Base-by-base conservation (phyloP, 2,113 vertebrate species). In the Leucopsar rothschildi region DNA sequence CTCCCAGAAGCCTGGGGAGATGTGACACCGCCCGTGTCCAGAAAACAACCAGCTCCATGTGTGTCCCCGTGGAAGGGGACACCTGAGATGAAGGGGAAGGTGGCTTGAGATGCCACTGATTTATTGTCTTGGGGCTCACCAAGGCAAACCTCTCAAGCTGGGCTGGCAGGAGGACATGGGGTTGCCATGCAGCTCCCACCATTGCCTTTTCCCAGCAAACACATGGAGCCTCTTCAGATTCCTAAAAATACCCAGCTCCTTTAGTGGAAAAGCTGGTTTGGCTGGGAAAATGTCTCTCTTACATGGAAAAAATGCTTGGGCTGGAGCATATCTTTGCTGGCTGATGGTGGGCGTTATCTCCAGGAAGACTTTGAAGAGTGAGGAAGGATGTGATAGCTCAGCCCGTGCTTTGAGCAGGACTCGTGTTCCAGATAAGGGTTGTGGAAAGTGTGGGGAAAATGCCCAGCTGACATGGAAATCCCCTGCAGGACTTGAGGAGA, bases 281-380 rank as follows among this genome's bases (percentile, higher is more conserved):
- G 75, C 89, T 80, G 81, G 25, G 65, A 55, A 89, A 88, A 69
- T 39, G 11, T 55, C 52, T 93, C 76, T 90, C 59, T 69, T 60
- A 65, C 40, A 28, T 89, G 95, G 92, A 84, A 94, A 93, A 93
- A 92, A 79, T 86, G 52, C 89, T 45, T 68, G 64, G 69, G 42
- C 72, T 15, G 7, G 49, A 86, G 66, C 65, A 61, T 96, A 95
- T 96, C 93, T 92, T 91, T 91, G 42, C 55, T 95, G 88, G 68
- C 86, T 39, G 88, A 37, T 5, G 2, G 11, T 45, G 66, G n/a
- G 33, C 1, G 0, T 14, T 84, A 83, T 95, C 88, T 87, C 53
- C 88, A 86, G 88, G 86, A 93, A 79, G 70, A 21, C 45, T 45
- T 35, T 75, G 39, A 45, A 80, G 56, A 47, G 76, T 31, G 49